These are phyloP conservation scores for Melanotaenia pygmaea DNA, from an alignment of 2,797 vertebrate genomes.

Conservation along the genomic window DNA sequence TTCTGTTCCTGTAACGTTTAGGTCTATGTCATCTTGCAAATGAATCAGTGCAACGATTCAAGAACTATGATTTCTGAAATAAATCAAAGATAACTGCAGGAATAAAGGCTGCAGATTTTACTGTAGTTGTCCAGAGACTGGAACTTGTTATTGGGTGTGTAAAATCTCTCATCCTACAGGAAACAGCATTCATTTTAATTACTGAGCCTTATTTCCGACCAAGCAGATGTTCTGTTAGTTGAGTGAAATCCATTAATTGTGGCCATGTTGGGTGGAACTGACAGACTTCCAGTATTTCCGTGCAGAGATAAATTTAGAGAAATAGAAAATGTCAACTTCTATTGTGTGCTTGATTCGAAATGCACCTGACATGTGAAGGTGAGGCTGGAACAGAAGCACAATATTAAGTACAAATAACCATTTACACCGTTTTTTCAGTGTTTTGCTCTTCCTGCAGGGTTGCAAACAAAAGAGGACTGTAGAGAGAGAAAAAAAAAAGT, in stretches of 20 bases:
- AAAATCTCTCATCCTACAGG: slow-evolving; percentile 35
- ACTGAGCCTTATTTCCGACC: slow-evolving; percentile 41
- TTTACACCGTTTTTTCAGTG: neutral
- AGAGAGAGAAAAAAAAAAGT: neutral
- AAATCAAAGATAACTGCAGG: slow-evolving; percentile 53
- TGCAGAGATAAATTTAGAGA: slow-evolving; percentile 69
- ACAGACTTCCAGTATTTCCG: slow-evolving; percentile 60
- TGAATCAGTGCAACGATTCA: slow-evolving; percentile 11
- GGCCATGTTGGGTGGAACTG: slow-evolving; percentile 49
- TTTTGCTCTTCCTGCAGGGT: neutral
- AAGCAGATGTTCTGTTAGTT: slow-evolving; percentile 48
- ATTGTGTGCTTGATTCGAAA: slow-evolving; percentile 64
- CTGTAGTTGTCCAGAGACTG: slow-evolving; percentile 33
- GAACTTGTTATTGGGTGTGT: slow-evolving; percentile 33
- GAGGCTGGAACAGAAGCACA: slow-evolving; percentile 33
- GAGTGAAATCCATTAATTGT: slow-evolving; percentile 28
- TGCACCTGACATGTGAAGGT: slow-evolving; percentile 60
- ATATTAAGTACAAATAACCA: slow-evolving; percentile 4
- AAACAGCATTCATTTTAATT: slow-evolving; percentile 38
- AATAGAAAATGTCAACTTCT: slow-evolving; percentile 78
- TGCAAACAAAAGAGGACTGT: neutral
- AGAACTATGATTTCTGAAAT: slow-evolving; percentile 28
- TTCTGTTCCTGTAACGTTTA: too few species aligned
- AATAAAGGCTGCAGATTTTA: slow-evolving; percentile 36
- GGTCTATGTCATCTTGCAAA: slow-evolving; percentile 2